Base-by-base conservation (phyloP, 2,888 invertebrate species). In the Mimumesa dahlbomi region DNA sequence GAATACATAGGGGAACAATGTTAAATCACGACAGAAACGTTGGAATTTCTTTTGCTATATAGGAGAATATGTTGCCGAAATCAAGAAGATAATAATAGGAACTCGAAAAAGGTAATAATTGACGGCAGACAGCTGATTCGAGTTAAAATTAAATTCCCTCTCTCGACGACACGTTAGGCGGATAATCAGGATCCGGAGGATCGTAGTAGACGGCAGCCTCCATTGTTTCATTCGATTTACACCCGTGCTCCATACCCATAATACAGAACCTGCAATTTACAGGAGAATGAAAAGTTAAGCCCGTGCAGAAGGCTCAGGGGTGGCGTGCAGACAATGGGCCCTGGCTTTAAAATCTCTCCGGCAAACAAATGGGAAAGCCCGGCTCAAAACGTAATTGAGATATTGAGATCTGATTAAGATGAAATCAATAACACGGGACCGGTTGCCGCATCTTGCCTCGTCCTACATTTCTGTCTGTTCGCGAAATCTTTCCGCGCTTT, bases 211-310 rank as follows among this genome's bases (percentile, higher is more conserved):
- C 73, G 68, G 62, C 54, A 61, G 66, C 52, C 79, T 80, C 85
- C 83, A 87, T 87, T 87, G 87, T 87, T 87, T 87, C 86, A 87
- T 86, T 87, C 87, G 87, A 87, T 87, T 87, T 87, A 85, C 86
- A 87, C 86, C 87, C 79, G 70, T 69, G 76, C 71, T 81, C 79
- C 76, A 79, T 82, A 74, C 79, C 77, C 77, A 77, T 82, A 84
- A 84, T 84, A 84, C 79, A 82, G 84, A 86, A 85, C 83, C 85
- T 85, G 88, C 88, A 88, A 88, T 88, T 88, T 88, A 83, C 86
- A 86, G 84, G 87, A 87, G 89, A 89, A 89, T 89, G 87, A 88
- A 88, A 88, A 88, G 88, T 88, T 88, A 88, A 89, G 88, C 87
- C 81, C 82, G 80, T 76, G 84, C 83, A 77, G 82, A 82, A 78